Percentiles rank a stretch among this genome's conserved stretches.
These are phyloP conservation scores for Onchidella celtica DNA, from an alignment of 2,888 invertebrate species.

Conservation along the genomic window DNA sequence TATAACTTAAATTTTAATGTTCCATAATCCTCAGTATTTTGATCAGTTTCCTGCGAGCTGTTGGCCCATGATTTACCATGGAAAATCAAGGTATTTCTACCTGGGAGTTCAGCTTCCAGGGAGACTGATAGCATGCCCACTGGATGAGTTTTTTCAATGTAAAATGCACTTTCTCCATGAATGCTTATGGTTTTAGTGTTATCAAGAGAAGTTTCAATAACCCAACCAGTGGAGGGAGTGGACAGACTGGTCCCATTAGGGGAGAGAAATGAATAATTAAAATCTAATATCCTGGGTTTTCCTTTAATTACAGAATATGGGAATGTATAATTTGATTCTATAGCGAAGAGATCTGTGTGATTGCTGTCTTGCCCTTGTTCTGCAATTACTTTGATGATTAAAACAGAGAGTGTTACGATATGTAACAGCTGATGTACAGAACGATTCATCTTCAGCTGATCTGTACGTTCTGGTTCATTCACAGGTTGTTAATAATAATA, in stretches of 20 bases:
- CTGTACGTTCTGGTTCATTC: too few species aligned
- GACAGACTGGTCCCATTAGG: too few species aligned
- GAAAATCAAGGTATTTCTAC: not conserved
- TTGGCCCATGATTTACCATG: not conserved
- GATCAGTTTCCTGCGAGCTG: not conserved
- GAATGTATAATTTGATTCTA: not conserved
- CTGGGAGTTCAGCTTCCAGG: constrained; percentile 11
- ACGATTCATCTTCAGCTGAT: too few species aligned
- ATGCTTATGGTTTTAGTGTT: not conserved
- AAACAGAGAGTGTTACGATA: too few species aligned
- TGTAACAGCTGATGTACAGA: too few species aligned
- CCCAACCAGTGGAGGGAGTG: not conserved
- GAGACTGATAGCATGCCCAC: not conserved
- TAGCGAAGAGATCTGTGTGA: not conserved
- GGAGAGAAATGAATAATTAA: constrained; percentile 6
- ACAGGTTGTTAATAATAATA: too few species aligned
- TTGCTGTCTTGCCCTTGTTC: too few species aligned
- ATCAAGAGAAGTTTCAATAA: constrained; percentile 4
- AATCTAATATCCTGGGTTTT: not conserved
- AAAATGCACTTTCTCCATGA: not conserved
- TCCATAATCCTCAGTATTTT: too few species aligned
- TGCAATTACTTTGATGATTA: too few species aligned
- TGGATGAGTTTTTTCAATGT: not conserved
- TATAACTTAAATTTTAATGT: constrained; percentile 28
- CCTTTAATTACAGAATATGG: constrained; percentile 18